Base-by-base conservation (phyloP, 2,797 vertebrate genomes). In the Agapornis canus region DNA sequence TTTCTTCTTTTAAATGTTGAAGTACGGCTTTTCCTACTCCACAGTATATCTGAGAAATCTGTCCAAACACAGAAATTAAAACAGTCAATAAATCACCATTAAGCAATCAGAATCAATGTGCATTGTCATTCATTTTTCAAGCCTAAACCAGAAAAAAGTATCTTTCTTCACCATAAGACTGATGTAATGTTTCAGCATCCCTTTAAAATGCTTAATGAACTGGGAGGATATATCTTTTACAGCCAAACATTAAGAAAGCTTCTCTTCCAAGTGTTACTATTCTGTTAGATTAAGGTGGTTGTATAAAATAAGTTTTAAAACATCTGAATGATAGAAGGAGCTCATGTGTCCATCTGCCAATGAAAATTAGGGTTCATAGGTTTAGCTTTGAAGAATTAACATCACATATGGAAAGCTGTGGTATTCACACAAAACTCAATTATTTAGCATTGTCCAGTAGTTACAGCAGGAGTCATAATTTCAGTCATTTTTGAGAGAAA, bases 161-260 rank as follows among this genome's bases (percentile, higher is more conserved):
- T 82, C 42, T 63, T 93, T 25, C 27, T 70, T 22, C 9, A 2
- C 26, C 61, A 19, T 26, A 72, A 69, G 37, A 60, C 40, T 8
- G 13, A 68, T 22, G 57, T 70, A 89, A 75, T 57, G 12, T 83
- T 92, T 95, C 56, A 75, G 73, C 9, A 26, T 52, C 19, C 47
- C 57, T 49, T 82, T 91, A 70, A 84, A 29, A 73, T n/a, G 26
- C 20, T 32, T 80, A 68, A 60, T 60, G 43, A 82, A 64, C 37
- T 64, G 32, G 17, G 22, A 64, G 56, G 13, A 39, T 49, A 94
- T 90, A 71, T 95, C 66, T 92, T 97, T 89, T 93, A 45, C 56
- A 92, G 77, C 35, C 39, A 89, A 49, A 83, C 27, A 65, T 79
- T 57, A 89, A 93, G 84, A 77, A 69, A 82, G 11, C 49, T 63